Conservation (phyloP, 53 echinoderm and acorn worm species). For the Glandiceps talaboti region DNA sequence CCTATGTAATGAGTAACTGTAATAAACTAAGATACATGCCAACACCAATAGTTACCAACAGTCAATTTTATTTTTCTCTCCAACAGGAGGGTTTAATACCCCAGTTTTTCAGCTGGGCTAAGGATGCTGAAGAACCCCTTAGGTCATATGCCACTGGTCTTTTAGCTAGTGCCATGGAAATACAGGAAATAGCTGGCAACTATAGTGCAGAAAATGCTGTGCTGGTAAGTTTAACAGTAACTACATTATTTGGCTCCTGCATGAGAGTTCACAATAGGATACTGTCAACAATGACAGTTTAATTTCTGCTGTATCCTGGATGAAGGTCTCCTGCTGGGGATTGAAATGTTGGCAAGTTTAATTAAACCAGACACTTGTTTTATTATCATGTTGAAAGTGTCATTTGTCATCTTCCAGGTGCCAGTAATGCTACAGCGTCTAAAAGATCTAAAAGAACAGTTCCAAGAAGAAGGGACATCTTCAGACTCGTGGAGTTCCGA, state of each 20-base stretch:
- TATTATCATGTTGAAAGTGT: no score
- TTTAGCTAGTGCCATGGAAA: constrained; percentile 84
- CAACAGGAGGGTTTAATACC: constrained; percentile 64
- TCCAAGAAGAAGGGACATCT: constrained; percentile 22
- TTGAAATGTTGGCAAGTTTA: no score
- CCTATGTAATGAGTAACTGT: no score
- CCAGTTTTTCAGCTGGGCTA: constrained; percentile 74
- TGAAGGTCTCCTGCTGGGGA: no score
- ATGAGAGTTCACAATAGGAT: no score
- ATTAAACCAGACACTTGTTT: no score
- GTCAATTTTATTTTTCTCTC: neutral
- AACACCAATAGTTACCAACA: no score
- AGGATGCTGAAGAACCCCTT: constrained; percentile 54
- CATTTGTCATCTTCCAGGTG: constrained; percentile 51
- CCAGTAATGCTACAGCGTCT: constrained; percentile 71
- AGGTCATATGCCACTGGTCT: constrained; percentile 87
- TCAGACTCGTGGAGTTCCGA: neutral
- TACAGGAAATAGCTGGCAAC: constrained; percentile 83
- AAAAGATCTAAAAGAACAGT: constrained; percentile 21
- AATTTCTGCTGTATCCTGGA: no score
- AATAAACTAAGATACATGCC: no score
- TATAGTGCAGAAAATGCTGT: constrained; percentile 73
- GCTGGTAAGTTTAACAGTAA: constrained; percentile 51
- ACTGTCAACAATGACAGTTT: no score
- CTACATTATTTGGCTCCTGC: no score